Evolutionary conservation across 2,113 vertebrate species (phyloP).

Genomic region (Pseudorasbora parva): DNA sequence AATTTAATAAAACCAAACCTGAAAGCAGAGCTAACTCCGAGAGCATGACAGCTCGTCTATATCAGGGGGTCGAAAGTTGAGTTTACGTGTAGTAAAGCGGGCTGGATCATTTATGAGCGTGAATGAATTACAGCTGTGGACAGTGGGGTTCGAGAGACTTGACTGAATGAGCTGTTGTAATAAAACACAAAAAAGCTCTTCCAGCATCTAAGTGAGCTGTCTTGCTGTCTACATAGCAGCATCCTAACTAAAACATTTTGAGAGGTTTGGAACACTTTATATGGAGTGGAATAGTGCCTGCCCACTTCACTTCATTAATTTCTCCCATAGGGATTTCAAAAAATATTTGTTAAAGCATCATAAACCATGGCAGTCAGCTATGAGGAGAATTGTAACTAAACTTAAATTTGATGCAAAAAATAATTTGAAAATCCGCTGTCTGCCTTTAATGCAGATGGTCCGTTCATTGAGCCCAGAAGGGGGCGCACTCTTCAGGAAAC

Average conservation of each 20-base stretch:
- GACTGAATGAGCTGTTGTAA: slow-evolving; percentile 27
- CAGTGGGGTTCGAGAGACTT: slow-evolving; percentile 25
- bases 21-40: slow-evolving; percentile 8
- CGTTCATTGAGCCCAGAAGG: too few species aligned
- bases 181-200: not conserved
- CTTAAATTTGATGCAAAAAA: too few species aligned
- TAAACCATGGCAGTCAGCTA: too few species aligned
- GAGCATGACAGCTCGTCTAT: slow-evolving; percentile 15
- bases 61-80: slow-evolving; percentile 27
- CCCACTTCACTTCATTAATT: too few species aligned
- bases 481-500: too few species aligned
- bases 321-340: too few species aligned
- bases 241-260: not conserved
- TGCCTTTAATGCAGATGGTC: too few species aligned
- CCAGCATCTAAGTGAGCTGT: slow-evolving; percentile 1
- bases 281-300: too few species aligned
- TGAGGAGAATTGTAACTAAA: too few species aligned
- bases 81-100: slow-evolving; percentile 35
- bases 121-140: slow-evolving; percentile 28
- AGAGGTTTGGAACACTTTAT: not conserved
- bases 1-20: slow-evolving; percentile 39
- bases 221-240: not conserved
- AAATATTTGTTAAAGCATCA: too few species aligned
- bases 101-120: slow-evolving; percentile 43
- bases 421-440: too few species aligned